Evolutionary conservation across 2,113 vertebrate species (phyloP).

Genomic region (Corythornis cristatus): DNA sequence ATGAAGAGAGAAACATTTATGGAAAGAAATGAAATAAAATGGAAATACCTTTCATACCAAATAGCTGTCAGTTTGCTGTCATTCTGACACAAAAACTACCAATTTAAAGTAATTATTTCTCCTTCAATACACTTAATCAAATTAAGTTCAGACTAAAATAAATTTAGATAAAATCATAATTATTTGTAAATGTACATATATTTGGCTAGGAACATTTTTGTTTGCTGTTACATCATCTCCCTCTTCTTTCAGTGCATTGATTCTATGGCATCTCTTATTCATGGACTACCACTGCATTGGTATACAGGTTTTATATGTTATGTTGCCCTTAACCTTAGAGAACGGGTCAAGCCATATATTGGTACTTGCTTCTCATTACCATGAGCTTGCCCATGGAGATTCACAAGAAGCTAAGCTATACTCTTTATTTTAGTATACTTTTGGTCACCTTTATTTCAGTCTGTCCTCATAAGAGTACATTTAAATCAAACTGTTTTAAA

Average conservation of each 20-base stretch:
- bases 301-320: background rate
- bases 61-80: background rate
- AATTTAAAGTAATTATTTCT: background rate
- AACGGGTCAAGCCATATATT: background rate
- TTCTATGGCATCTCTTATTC: background rate
- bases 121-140: background rate
- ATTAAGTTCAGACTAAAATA: background rate
- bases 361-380: background rate
- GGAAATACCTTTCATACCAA: background rate
- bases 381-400: background rate
- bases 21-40: background rate
- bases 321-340: background rate
- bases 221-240: background rate
- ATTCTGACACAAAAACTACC: background rate
- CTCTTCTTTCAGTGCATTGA: background rate
- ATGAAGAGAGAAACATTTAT: background rate
- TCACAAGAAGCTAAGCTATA: background rate
- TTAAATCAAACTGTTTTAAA: slow-evolving; percentile 11
- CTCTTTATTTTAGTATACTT: background rate
- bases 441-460: background rate
- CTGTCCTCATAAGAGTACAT: background rate
- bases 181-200: background rate
- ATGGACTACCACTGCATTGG: background rate
- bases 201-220: background rate
- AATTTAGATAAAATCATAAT: background rate